Evolutionary conservation across 1,140 invertebrate genomes (phyloP).

Genomic region (Drosophila albomicans): DNA sequence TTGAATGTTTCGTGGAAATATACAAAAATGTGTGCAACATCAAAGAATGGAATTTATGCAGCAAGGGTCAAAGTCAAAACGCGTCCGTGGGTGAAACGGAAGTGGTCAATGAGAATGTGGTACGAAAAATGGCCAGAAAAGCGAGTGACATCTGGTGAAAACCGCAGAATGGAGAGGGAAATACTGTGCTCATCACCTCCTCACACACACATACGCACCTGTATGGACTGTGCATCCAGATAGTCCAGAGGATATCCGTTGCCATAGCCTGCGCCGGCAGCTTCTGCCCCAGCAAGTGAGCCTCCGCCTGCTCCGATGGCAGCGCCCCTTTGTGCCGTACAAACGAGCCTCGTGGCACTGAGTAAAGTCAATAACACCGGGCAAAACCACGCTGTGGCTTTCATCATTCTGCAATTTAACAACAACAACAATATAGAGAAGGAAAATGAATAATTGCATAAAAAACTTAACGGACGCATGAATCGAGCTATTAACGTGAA

Average conservation of each 20-base stretch:
- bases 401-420: constrained; percentile 75
- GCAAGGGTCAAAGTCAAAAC: constrained; percentile 6
- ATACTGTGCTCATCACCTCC: constrained; percentile 3
- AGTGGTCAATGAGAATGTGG: constrained; percentile 53
- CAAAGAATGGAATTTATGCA: constrained; percentile 18
- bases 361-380: constrained; percentile 81
- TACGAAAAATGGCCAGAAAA: constrained; percentile 36
- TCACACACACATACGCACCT: constrained; percentile 61
- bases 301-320: constrained; percentile 28
- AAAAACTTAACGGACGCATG: constrained; percentile 35
- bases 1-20: constrained; percentile 4
- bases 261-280: constrained; percentile 50
- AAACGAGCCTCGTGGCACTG: constrained; percentile 78
- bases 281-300: constrained; percentile 22
- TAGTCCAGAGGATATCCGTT: constrained; percentile 80
- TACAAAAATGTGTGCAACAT: constrained; percentile 16
- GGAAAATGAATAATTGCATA: constrained; percentile 39
- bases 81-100: constrained; percentile 20
- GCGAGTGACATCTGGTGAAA: constrained; percentile 49
- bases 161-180: constrained; percentile 44
- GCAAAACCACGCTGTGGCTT: constrained; percentile 83
- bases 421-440: constrained; percentile 11
- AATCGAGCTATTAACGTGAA: constrained; percentile 17
- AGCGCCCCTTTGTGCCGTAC: constrained; percentile 72
- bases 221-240: constrained; percentile 68